Evolutionary conservation across 2,888 invertebrate species (phyloP).

Genomic region (Panzeria rudis): DNA sequence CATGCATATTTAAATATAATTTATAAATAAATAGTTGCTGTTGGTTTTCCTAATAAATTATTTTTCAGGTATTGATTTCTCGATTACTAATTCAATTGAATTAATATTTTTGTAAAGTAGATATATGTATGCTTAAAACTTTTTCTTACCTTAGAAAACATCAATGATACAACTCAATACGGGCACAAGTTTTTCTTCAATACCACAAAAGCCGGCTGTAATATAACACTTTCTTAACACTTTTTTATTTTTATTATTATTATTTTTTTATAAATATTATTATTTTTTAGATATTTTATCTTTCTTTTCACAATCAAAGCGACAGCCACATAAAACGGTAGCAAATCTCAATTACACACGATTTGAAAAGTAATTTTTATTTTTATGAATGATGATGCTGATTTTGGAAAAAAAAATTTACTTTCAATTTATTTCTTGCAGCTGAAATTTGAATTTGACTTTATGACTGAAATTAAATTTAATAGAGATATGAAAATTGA

Average conservation of each 20-base stretch:
- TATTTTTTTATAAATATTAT: background rate
- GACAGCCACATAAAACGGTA: conserved; percentile 44
- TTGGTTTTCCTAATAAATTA: conserved; percentile 5
- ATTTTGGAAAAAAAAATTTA: conserved; percentile 12
- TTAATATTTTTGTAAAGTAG: conserved; percentile 18
- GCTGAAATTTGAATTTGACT: background rate
- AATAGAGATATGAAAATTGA: conserved; percentile 7
- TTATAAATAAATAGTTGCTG: conserved; percentile 13
- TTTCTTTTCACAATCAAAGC: conserved; percentile 30
- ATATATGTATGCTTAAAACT: background rate
- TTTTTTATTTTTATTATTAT: conserved; percentile 30
- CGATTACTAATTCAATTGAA: conserved; percentile 27
- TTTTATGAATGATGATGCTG: background rate
- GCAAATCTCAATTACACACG: conserved; percentile 51
- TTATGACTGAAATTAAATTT: conserved; percentile 32
- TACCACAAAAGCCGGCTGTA: conserved; percentile 72
- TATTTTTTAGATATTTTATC: conserved; percentile 6
- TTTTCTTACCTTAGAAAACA: conserved; percentile 60
- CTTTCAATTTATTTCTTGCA: conserved; percentile 37
- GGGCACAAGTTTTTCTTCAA: conserved; percentile 40
- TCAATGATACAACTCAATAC: conserved; percentile 33
- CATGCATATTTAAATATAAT: background rate
- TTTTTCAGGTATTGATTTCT: conserved; percentile 48
- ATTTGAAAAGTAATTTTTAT: conserved; percentile 35
- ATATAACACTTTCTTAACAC: conserved; percentile 68